Base-by-base conservation (phyloP, 2,797 vertebrate species). In the Gymnoscopelus microlampas region DNA sequence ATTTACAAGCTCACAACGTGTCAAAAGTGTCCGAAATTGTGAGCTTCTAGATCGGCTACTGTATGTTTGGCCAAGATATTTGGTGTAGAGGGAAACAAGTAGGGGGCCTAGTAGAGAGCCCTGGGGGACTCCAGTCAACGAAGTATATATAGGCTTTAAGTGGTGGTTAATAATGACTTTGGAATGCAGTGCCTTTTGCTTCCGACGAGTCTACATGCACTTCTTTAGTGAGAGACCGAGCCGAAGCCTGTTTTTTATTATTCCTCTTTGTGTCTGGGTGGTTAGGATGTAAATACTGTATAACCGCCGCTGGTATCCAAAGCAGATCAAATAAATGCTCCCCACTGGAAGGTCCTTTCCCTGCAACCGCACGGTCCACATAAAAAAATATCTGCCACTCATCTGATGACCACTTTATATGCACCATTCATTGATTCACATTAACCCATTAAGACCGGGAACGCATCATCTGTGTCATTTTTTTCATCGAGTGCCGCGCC, bases 401-500 rank as follows among this genome's bases (percentile, higher is more conserved):
- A 84, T 68, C 74, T 73, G 59, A 73, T 85, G 84, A 86, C 74
- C 83, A 86, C 85, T 91, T 90, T 86, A 88, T 81, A 87, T 90
- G 82, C 88, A 82, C 69, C 58, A 60, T 57, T 88, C 89, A 92
- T 89, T 89, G 88, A 88, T 90, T 90, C 87, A 63, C 88, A 91
- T 91, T 86, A n/a, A n/a, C n/a, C n/a, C n/a, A n/a, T n/a, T n/a
- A n/a, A n/a, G n/a, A n/a, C n/a, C n/a, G n/a, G n/a, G n/a, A n/a
- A n/a, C n/a, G n/a, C n/a, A n/a, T n/a, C n/a, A n/a, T n/a, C n/a
- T n/a, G n/a, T n/a, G n/a, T n/a, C n/a, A n/a, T n/a, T n/a, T n/a
- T n/a, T n/a, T n/a, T n/a, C n/a, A n/a, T n/a, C n/a, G n/a, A n/a
- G n/a, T n/a, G n/a, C n/a, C n/a, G n/a, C n/a, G n/a, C n/a, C n/a